These are phyloP conservation scores for Tyto alba DNA, from an alignment of 2,113 vertebrate genomes.

Conservation along the genomic window DNA sequence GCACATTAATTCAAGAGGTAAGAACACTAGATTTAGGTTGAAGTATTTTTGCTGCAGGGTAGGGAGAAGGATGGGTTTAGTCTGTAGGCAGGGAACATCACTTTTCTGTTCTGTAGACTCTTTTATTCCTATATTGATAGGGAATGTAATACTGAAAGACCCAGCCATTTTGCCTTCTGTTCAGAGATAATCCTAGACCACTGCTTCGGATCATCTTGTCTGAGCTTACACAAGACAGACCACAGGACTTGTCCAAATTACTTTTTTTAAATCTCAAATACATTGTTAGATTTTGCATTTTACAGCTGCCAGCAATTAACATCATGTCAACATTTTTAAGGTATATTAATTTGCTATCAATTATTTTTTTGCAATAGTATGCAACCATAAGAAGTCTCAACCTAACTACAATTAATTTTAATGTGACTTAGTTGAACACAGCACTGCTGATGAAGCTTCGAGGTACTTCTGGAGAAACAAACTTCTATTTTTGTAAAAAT, in stretches of 20 bases:
- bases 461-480: not conserved
- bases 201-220: not conserved
- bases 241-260: not conserved
- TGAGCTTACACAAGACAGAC: not conserved
- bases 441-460: not conserved
- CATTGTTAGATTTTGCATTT: not conserved
- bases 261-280: not conserved
- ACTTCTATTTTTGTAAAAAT: not conserved
- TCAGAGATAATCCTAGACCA: not conserved
- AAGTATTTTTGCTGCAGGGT: not conserved
- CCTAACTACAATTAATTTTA: not conserved
- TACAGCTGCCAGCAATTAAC: not conserved
- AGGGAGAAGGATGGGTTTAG: not conserved
- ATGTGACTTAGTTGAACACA: not conserved
- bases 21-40: not conserved
- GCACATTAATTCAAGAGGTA: not conserved
- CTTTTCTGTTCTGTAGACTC: not conserved
- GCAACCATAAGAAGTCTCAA: not conserved
- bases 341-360: not conserved
- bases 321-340: rapidly evolving
- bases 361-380: not conserved
- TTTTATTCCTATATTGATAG: not conserved
- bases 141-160: not conserved
- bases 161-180: not conserved
- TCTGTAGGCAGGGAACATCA: not conserved